Base-by-base conservation (phyloP, 2,797 vertebrate species). In the Microctenopoma stevenorrisi region DNA sequence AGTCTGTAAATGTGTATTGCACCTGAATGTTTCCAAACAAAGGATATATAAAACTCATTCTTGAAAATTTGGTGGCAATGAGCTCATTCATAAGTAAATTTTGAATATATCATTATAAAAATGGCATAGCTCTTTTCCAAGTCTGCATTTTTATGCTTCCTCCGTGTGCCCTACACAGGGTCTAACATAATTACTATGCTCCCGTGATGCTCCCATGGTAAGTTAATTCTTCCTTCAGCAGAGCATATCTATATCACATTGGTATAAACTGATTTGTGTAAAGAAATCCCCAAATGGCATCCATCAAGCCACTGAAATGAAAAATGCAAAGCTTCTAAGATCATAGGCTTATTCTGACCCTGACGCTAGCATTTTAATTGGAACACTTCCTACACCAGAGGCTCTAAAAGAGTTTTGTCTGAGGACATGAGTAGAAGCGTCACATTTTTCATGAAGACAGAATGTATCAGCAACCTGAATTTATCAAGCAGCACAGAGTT, bases 241-340 rank as follows among this genome's bases (percentile, higher is more conserved):
- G 18, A 4, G 15, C 12, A 18, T 28, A 35, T n/a, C 6, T 51
- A 11, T 7, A 22, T 60, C 22, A 50, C 50, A 57, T 37, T 35
- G 5, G 33, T 50, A 13, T 58, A 25, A 11, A n/a, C 43, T 58
- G 26, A n/a, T 38, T 54, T 61, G 8, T 58, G 46, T 50, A 15
- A 73, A 67, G 26, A 60, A 44, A 47, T 42, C 28, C 46, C 35
- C 4, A 43, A 26, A 65, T 70, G 4, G 14, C 10, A 60, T 5
- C 22, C 26, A 64, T 53, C 26, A 57, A 60, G 14, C 63, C 18
- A 48, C 51, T 57, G 16, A 67, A 54, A 63, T 61, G 7, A 25
- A 68, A 68, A 60, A 56, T 48, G 16, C 13, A 28, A 38, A 33
- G 30, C 53, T 40, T 52, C 1, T 13, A 5, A 51, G 10, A 61